Conservation (phyloP, 2,888 invertebrate genomes). For the Julus scandinavius region DNA sequence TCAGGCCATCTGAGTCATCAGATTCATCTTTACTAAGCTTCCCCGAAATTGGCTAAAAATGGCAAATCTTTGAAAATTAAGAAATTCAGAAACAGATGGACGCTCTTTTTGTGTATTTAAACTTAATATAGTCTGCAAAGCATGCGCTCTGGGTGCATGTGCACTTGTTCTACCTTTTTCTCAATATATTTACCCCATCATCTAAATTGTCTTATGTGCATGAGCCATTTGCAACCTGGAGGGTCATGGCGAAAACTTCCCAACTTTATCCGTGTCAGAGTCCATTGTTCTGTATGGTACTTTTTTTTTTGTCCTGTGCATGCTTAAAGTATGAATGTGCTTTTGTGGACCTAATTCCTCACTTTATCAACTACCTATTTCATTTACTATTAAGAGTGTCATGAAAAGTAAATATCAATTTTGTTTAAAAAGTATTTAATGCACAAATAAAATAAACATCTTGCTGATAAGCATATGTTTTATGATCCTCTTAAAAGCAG, state of each 20-base stretch:
- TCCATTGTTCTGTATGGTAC: background rate
- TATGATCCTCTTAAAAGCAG: too few relatives aligned
- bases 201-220: constrained; percentile 12
- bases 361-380: background rate
- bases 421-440: background rate
- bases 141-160: background rate
- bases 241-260: constrained; percentile 30
- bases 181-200: background rate
- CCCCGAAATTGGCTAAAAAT: background rate
- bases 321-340: background rate
- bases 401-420: background rate
- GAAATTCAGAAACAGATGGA: background rate
- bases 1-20: too few relatives aligned
- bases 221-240: constrained; percentile 49
- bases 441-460: too few relatives aligned
- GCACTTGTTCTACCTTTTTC: background rate
- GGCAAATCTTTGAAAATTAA: background rate
- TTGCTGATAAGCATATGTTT: too few relatives aligned
- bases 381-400: background rate
- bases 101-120: background rate
- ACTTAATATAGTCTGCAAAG: background rate
- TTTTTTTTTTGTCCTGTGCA: background rate
- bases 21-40: background rate
- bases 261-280: background rate
- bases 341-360: background rate